These are phyloP conservation scores for Holcopasites calliopsidis DNA, from an alignment of 1,140 invertebrate genomes.

Conservation along the genomic window DNA sequence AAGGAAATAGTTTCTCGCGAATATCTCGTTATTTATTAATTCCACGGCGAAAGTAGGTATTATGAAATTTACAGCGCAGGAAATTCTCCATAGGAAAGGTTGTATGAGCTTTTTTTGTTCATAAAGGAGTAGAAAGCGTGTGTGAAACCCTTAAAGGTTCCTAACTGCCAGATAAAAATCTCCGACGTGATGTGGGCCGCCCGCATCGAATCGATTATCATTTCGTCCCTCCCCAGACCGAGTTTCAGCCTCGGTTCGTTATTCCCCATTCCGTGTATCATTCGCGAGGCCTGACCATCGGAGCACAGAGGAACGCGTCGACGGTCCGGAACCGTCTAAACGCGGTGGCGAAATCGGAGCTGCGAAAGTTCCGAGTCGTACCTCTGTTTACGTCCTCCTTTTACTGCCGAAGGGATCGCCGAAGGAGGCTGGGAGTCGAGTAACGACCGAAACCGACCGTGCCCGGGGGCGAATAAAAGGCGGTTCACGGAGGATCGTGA, in stretches of 20 bases:
- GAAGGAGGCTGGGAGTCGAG: neutral
- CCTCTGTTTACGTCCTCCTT: conserved; percentile 14
- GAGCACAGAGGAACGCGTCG: conserved; percentile 2
- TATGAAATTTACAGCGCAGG: too few species aligned
- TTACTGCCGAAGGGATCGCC: neutral
- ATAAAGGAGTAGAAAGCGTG: conserved; percentile 1
- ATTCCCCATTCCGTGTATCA: neutral
- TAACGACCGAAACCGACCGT: neutral
- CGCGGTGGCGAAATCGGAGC: neutral
- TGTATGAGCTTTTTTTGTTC: too few species aligned
- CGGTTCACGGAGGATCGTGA: conserved; percentile 12
- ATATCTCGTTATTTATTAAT: too few species aligned
- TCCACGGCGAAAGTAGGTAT: too few species aligned
- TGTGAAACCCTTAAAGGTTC: neutral
- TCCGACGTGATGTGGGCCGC: neutral
- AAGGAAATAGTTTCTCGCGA: too few species aligned
- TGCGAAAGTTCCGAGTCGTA: neutral
- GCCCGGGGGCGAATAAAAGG: conserved; percentile 3
- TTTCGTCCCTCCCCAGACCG: too few species aligned
- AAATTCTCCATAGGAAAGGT: too few species aligned
- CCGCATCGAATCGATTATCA: conserved; percentile 6
- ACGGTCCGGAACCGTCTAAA: neutral
- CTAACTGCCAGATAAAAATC: too few species aligned
- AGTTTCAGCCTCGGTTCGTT: neutral
- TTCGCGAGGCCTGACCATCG: neutral